phyloP scores from a whole-genome alignment of 2,113 vertebrate genomes.

The Marmota monax region DNA sequence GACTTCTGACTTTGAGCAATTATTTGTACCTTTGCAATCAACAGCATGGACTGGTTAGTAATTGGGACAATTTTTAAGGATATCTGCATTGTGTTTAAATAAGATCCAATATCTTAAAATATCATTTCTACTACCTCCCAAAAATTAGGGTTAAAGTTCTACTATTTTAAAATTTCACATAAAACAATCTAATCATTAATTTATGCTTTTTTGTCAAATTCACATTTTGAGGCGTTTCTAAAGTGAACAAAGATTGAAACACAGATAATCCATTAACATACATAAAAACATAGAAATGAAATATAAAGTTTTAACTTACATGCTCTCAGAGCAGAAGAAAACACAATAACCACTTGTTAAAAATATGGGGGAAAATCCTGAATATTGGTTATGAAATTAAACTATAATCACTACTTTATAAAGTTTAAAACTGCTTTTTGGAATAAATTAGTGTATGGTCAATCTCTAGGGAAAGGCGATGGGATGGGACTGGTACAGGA shows the following conservation, averaged over 20 bases:
- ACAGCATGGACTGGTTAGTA: background rate
- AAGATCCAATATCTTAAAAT: constrained; percentile 53
- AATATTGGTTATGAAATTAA: constrained; percentile 41
- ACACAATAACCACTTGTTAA: constrained; percentile 57
- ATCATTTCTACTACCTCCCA: constrained; percentile 13
- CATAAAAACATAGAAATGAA: constrained; percentile 55
- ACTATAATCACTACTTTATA: constrained; percentile 35
- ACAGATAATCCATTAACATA: constrained; percentile 55
- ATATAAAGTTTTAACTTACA: constrained; percentile 55
- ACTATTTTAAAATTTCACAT: constrained; percentile 54
- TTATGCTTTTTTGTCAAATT: constrained; percentile 59
- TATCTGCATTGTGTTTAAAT: constrained; percentile 14
- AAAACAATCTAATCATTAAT: constrained; percentile 34
- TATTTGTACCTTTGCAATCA: constrained; percentile 28
- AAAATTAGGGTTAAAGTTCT: background rate
- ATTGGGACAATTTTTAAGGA: constrained; percentile 42
- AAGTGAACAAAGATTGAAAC: constrained; percentile 63
- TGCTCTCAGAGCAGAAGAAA: constrained; percentile 58
- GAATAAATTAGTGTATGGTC: background rate
- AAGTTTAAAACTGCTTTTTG: constrained; percentile 43
- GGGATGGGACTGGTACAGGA: background rate
- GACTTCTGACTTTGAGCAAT: background rate
- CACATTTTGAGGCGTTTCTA: constrained; percentile 49
- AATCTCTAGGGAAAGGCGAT: constrained; percentile 3
- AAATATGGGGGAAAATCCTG: constrained; percentile 1